Evolutionary conservation across 2,113 vertebrate species (phyloP).

Genomic region (Cariama cristata): DNA sequence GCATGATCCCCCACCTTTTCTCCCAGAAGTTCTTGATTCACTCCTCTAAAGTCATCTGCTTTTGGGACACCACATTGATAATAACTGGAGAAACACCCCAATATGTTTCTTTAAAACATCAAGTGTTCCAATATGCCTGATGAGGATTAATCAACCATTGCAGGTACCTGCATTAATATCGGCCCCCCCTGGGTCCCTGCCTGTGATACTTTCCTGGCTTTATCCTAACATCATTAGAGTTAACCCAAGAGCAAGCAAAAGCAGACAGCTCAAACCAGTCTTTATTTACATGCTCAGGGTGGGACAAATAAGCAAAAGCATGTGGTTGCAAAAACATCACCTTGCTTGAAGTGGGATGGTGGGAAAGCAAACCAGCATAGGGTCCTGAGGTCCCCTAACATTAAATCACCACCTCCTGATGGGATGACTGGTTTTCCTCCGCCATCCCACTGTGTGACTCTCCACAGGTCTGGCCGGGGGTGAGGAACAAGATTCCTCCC

Average conservation of each 20-base stretch:
- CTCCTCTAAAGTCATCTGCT: not conserved
- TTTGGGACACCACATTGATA: not conserved
- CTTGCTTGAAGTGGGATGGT: not conserved
- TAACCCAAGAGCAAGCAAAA: not conserved
- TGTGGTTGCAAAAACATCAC: not conserved
- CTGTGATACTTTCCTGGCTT: not conserved
- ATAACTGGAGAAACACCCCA: not conserved
- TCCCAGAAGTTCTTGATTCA: not conserved
- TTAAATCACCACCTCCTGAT: not conserved
- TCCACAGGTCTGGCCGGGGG: not conserved
- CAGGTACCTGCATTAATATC: not conserved
- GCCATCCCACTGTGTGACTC: not conserved
- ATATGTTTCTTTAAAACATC: not conserved
- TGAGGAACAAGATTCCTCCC: not conserved
- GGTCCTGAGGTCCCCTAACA: fast-evolving
- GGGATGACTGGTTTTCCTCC: constrained; percentile 7
- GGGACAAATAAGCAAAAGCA: not conserved
- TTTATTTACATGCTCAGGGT: not conserved
- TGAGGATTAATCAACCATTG: not conserved
- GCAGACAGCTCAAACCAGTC: not conserved
- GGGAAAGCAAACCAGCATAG: not conserved
- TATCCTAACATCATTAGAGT: not conserved
- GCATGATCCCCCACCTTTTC: fast-evolving
- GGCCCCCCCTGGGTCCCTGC: not conserved
- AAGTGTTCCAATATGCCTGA: not conserved